Evolutionary conservation across 2,797 vertebrate genomes (phyloP).

Genomic region (Fistularia commersonii): DNA sequence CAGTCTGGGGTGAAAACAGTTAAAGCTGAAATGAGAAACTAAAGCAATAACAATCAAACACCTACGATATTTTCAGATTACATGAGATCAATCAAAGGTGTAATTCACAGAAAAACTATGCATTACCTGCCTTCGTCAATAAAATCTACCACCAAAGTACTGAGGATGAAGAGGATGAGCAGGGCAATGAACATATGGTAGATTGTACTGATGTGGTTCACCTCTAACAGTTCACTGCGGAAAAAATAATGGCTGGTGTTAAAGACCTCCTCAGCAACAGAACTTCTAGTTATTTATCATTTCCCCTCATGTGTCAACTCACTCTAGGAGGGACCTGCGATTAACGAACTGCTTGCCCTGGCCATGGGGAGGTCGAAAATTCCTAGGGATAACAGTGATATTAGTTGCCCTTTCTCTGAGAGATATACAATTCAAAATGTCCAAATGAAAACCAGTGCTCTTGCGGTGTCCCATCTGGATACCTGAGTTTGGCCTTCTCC

Average conservation of each 20-base stretch:
- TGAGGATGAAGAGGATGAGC: conserved; percentile 94
- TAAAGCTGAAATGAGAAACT: conserved; percentile 2
- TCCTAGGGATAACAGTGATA: conserved; percentile 52
- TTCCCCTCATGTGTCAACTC: conserved; percentile 57
- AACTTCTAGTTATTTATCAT: background rate
- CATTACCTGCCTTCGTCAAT: conserved; percentile 95
- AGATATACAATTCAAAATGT: background rate
- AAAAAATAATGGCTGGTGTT: background rate
- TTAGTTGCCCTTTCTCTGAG: background rate
- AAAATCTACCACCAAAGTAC: conserved; percentile 90
- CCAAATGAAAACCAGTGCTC: background rate
- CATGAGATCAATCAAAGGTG: too few relatives aligned
- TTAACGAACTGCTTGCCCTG: conserved; percentile 87
- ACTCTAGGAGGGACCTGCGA: conserved; percentile 92
- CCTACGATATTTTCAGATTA: too few relatives aligned
- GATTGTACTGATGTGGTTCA: conserved; percentile 96
- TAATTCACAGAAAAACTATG: background rate
- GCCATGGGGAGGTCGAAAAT: conserved; percentile 76
- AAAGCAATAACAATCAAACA: background rate
- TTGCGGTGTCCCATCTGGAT: conserved; percentile 1
- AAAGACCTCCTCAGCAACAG: conserved; percentile 1
- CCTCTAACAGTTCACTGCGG: conserved; percentile 92
- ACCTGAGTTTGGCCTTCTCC: conserved; percentile 82
- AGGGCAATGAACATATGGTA: conserved; percentile 98
- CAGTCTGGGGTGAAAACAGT: conserved; percentile 68